Evolutionary conservation across 1,140 invertebrate genomes (phyloP).

Genomic region (Zaprionus gabonicus): DNA sequence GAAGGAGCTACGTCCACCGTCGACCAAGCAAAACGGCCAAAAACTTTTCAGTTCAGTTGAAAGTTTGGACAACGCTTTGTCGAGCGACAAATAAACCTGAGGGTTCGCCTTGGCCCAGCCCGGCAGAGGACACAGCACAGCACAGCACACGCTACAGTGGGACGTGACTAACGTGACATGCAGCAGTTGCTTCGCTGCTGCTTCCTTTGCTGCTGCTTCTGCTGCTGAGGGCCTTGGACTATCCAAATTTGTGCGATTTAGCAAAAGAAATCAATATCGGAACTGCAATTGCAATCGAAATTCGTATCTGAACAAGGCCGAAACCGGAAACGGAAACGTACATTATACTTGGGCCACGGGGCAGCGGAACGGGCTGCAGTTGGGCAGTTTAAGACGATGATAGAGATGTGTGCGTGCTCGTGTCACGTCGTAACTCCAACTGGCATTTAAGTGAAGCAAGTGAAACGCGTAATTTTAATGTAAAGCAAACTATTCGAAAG

Average conservation of each 20-base stretch:
- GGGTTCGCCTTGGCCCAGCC: constrained; percentile 15
- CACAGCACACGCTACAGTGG: constrained; percentile 11
- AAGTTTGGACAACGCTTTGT: constrained; percentile 65
- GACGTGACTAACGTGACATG: constrained; percentile 11
- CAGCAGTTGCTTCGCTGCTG: neutral
- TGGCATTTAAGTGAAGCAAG: constrained; percentile 13
- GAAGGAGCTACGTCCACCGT: neutral
- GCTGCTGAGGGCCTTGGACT: neutral
- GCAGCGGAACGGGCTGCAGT: neutral
- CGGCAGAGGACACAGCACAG: neutral
- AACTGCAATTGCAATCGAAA: neutral
- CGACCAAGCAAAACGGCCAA: constrained; percentile 54
- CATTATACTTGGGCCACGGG: neutral
- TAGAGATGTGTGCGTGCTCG: constrained; percentile 3
- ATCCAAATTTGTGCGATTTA: neutral
- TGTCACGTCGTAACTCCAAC: neutral
- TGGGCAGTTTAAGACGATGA: neutral
- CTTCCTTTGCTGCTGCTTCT: neutral
- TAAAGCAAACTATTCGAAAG: constrained; percentile 37
- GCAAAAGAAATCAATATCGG: constrained; percentile 2
- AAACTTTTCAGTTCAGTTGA: constrained; percentile 65
- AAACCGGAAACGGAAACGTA: constrained; percentile 6
- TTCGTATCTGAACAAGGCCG: constrained; percentile 5
- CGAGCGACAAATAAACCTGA: constrained; percentile 58
- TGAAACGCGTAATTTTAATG: constrained; percentile 31